Evolutionary conservation across 2,797 vertebrate genomes (phyloP), one percentile per base, ranked within the genome.

Genomic region (Balearica regulorum): DNA sequence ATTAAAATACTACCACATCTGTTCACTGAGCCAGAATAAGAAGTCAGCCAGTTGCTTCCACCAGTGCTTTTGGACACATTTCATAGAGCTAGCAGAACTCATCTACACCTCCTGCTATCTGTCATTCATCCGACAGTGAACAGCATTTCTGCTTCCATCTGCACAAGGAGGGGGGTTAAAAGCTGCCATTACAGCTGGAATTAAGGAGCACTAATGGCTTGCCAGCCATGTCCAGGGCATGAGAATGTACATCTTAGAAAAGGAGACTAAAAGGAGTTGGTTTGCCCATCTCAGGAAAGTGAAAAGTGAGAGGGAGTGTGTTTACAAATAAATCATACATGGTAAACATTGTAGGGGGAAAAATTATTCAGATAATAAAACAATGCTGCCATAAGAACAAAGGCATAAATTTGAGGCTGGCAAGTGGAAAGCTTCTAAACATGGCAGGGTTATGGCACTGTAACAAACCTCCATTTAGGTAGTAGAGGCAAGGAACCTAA

Each of bases 191-290:
- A 92, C 33, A 89, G 60, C 28, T 69, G 35, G 78, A 89, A 92
- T 87, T 95, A 83, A 89, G 84, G 55, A 80, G 31, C n/a, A 25
- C 31, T 89, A 90, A 96, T 76, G 55, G 62, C 77, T 91, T 90
- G 24, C 66, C 73, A 89, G 60, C 46, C 75, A 60, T 25, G 37
- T 49, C 94, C 79, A 68, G 44, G 53, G 72, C 28, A 83, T 0
- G 0, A 89, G 48, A 91, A 93, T 46, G 39, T 54, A 84, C 71
- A 60, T 70, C 62, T 71, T 61, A 46, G 10, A 80, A 55, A 83
- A 70, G 49, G 16, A 70, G 49, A 41, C 69, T 68, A 68, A 90
- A 93, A 86, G 26, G 29, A 86, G 29, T 57, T 81, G 29, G 22
- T 58, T 90, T 95, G 46, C 26, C 58, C n/a, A 81, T 35, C 61